Base-by-base conservation (phyloP, 2,797 vertebrate genomes). In the Smutsia gigantea region DNA sequence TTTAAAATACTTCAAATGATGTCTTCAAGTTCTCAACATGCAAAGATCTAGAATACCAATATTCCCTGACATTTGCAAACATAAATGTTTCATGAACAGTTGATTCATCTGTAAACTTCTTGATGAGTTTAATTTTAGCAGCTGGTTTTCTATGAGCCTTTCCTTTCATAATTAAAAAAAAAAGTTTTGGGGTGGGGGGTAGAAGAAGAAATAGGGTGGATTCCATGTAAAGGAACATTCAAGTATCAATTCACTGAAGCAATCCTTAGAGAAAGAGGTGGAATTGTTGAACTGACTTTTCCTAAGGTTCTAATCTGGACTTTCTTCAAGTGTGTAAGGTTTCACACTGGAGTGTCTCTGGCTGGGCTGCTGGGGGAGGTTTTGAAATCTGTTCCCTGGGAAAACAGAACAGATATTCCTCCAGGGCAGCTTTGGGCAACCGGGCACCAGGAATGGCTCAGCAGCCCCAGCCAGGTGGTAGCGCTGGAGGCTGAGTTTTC, bases 331-430 rank as follows among this genome's bases (percentile, higher is more conserved):
- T 31, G n/a, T 88, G 29, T 64, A 78, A 68, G n/a, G 49, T 25
- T 86, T 82, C 17, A 25, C 25, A 21, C 49, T 29, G 66, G 53
- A 88, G 79, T 51, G 46, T 85, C 46, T 85, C 83, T 68, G 79
- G 69, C 91, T 27, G 18, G 55, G 12, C 29, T 59, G 13, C 31
- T 85, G 2, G 13, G 68, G 68, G n/a, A 39, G 31, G 29, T 85
- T 97, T 97, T 92, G 69, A 90, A 95, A 94, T 87, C 83, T 93
- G 61, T 95, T 93, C 94, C 90, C 78, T 82, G 69, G 85, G 87
- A 93, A 92, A 96, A 74, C 57, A 79, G 79, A 85, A 77, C 82
- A 90, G 46, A 66, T 53, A 78, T 90, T 63, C 61, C 66, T 79
- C 53, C 39, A 83, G 85, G 85, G 90, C 57, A 92, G 12, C 27